Conservation (phyloP, 1,140 invertebrate genomes). For the Pseudomyrmex cubaensis region DNA sequence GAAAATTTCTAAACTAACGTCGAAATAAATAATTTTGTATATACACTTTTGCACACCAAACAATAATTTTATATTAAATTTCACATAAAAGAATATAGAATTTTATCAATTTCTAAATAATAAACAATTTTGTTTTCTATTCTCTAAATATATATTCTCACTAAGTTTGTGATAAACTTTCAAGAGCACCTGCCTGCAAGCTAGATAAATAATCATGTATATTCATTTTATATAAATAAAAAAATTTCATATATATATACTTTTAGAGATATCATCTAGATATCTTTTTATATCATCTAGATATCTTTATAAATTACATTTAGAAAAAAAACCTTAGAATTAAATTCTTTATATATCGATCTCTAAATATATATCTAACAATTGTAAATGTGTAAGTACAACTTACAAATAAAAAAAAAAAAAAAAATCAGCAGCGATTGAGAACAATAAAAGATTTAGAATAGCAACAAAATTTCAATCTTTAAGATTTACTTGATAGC, state of each 20-base stretch:
- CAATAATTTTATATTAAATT: slow-evolving; percentile 41
- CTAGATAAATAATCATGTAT: slow-evolving; percentile 41
- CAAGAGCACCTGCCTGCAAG: slow-evolving; percentile 45
- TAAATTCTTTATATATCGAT: no score
- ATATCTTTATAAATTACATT: slow-evolving; percentile 32
- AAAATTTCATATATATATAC: neutral
- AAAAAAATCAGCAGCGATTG: no score
- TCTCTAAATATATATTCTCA: slow-evolving; percentile 40
- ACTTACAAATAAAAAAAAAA: no score
- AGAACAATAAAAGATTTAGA: neutral
- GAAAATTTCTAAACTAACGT: slow-evolving; percentile 25
- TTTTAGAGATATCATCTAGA: slow-evolving; percentile 4
- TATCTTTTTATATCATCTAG: slow-evolving; percentile 10
- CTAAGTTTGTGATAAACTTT: slow-evolving; percentile 28
- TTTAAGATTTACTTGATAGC: neutral
- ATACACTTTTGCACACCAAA: neutral
- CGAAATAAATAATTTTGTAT: neutral
- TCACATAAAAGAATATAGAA: slow-evolving; percentile 1
- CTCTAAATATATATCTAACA: neutral
- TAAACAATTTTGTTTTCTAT: slow-evolving; percentile 19
- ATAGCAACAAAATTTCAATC: neutral
- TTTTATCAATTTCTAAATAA: slow-evolving; percentile 13
- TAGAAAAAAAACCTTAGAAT: slow-evolving; percentile 37
- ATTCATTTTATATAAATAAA: slow-evolving; percentile 10
- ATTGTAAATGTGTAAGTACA: neutral